phyloP scores from a whole-genome alignment of 92 coral and sea anemone genomes.

The Epizoanthus stellaris region DNA sequence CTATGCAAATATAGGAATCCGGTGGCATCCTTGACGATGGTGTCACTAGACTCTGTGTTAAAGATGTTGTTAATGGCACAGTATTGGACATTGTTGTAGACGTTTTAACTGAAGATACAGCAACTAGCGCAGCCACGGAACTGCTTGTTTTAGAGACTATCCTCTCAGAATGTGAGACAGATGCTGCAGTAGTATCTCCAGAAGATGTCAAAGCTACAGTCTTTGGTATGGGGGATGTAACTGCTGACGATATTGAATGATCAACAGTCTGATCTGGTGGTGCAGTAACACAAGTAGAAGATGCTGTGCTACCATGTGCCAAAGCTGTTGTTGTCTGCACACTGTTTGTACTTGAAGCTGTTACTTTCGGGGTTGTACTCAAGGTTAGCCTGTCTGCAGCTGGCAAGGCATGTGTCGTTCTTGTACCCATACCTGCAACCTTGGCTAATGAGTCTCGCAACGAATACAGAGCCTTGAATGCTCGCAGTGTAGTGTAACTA shows the following conservation, averaged over 20 bases:
- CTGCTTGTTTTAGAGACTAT: neutral
- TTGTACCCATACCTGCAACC: constrained; percentile 58
- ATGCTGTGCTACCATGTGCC: neutral
- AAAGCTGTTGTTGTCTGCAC: neutral
- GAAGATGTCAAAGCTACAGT: no score
- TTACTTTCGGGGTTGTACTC: neutral
- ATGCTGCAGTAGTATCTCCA: neutral
- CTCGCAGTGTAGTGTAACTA: constrained; percentile 74
- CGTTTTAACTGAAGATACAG: neutral
- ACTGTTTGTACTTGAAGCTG: neutral
- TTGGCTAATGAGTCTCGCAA: constrained; percentile 65
- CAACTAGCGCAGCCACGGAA: neutral
- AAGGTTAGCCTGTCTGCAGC: neutral
- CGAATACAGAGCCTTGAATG: constrained; percentile 64
- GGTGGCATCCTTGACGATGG: neutral
- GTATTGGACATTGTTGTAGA: neutral
- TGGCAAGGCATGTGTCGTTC: neutral
- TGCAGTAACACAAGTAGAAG: neutral
- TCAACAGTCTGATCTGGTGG: neutral
- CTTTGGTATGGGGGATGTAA: no score
- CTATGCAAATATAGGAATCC: constrained; percentile 32
- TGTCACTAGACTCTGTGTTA: neutral
- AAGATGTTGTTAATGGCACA: constrained; percentile 3
- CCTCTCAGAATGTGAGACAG: neutral
- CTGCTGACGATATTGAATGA: no score